phyloP scores from a whole-genome alignment of 2,888 invertebrate genomes.

The Artemia sp. region DNA sequence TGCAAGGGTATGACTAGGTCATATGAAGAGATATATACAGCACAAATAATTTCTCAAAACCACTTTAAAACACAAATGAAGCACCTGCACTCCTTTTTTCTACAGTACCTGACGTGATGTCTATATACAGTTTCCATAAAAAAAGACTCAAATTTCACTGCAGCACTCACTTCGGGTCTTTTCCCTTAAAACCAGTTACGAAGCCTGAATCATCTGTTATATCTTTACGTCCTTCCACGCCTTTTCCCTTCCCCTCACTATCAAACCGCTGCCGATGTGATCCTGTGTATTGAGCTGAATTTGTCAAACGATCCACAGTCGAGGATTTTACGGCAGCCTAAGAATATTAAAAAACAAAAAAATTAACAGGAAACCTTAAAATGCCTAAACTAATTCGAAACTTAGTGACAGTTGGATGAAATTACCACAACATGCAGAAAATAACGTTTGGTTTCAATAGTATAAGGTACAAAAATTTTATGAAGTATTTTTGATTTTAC shows the following conservation, averaged over 20 bases:
- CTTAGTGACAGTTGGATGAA: neutral
- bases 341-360: conserved; percentile 12
- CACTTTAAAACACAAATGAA: no score
- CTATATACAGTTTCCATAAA: no score
- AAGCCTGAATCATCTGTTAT: conserved; percentile 55
- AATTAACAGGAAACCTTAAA: neutral
- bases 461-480: no score
- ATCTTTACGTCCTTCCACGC: conserved; percentile 64
- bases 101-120: no score
- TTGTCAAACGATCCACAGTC: conserved; percentile 58
- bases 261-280: conserved; percentile 73
- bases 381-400: neutral
- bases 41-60: no score
- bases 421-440: neutral
- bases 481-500: no score
- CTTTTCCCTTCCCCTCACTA: conserved; percentile 64
- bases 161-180: conserved; percentile 39
- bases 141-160: no score
- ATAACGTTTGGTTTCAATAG: no score
- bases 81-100: no score
- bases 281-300: conserved; percentile 71
- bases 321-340: conserved; percentile 28
- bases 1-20: no score
- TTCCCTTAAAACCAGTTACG: conserved; percentile 67
- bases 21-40: no score